These are phyloP conservation scores for Epirrita christyi DNA, from an alignment of 2,888 invertebrate genomes.

Conservation along the genomic window DNA sequence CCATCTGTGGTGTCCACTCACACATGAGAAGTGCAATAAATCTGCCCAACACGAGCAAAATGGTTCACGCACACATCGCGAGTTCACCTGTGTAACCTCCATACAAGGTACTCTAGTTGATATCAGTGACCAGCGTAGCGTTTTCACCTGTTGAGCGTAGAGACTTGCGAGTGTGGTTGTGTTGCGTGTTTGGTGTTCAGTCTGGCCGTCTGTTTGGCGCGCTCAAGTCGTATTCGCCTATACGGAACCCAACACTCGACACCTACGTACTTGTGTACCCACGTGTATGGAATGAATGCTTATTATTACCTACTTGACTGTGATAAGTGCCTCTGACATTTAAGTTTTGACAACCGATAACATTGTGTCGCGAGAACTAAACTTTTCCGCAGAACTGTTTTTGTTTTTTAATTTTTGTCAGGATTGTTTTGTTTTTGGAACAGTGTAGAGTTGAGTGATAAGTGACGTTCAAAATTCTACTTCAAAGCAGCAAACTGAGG, in stretches of 20 bases:
- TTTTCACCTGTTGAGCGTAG: conserved; percentile 77
- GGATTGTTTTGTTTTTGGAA: conserved; percentile 28
- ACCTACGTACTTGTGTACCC: conserved; percentile 43
- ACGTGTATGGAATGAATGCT: conserved; percentile 69
- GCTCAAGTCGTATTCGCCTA: conserved; percentile 71
- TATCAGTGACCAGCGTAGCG: conserved; percentile 77
- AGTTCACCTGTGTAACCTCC: conserved; percentile 75
- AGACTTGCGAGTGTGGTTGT: conserved; percentile 64
- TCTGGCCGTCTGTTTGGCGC: conserved; percentile 76
- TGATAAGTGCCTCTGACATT: conserved; percentile 73
- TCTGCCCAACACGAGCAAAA: conserved; percentile 77
- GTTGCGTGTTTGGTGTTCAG: conserved; percentile 74
- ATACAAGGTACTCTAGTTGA: conserved; percentile 71
- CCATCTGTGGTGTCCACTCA: conserved; percentile 60
- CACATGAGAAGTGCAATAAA: conserved; percentile 61
- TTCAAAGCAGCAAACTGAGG: conserved; percentile 75
- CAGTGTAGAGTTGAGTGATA: conserved; percentile 67
- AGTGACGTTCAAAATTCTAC: conserved; percentile 67
- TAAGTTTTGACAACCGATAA: conserved; percentile 58
- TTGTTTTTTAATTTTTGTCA: neutral
- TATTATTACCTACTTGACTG: conserved; percentile 56
- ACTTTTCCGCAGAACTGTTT: conserved; percentile 21
- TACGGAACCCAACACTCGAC: conserved; percentile 39
- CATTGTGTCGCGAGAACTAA: conserved; percentile 52
- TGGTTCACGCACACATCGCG: conserved; percentile 69